Evolutionary conservation across 2,888 invertebrate species (phyloP).

Genomic region (Philereme vetulata): DNA sequence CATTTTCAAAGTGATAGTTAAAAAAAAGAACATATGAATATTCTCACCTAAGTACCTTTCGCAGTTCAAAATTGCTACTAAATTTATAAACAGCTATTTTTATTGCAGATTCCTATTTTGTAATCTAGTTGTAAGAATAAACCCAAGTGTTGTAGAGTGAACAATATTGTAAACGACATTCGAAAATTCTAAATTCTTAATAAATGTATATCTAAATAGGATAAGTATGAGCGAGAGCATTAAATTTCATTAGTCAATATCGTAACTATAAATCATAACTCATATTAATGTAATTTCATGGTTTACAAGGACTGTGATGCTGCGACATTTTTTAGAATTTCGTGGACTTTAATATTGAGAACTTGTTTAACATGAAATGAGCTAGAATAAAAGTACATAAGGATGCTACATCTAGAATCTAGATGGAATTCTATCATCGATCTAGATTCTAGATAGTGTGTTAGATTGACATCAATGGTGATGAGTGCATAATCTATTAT

Average conservation of each 20-base stretch:
- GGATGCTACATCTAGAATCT: no score
- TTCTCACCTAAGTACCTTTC: slow-evolving; percentile 21
- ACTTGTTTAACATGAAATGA: no score
- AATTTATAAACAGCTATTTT: slow-evolving; percentile 42
- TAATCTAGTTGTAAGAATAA: slow-evolving; percentile 75
- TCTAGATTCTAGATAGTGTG: no score
- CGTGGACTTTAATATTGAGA: no score
- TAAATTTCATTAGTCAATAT: slow-evolving; percentile 29
- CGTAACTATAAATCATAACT: slow-evolving; percentile 15
- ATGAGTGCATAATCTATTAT: slow-evolving; percentile 1
- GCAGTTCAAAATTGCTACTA: slow-evolving; percentile 38
- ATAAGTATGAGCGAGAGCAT: slow-evolving; percentile 60
- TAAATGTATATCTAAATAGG: slow-evolving; percentile 55
- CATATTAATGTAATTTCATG: slow-evolving; percentile 1
- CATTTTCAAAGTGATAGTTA: slow-evolving; percentile 20
- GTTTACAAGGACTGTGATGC: slow-evolving; percentile 7
- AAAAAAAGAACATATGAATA: slow-evolving; percentile 2
- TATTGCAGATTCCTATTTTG: slow-evolving; percentile 83
- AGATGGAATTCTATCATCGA: no score
- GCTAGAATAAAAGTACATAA: no score
- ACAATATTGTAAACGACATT: slow-evolving; percentile 41
- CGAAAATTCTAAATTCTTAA: slow-evolving; percentile 58
- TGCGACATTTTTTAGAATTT: no score
- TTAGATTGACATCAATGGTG: not conserved
- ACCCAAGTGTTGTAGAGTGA: slow-evolving; percentile 50